Percentiles rank a stretch among this genome's conserved stretches.
Evolutionary conservation across 2,888 invertebrate species (phyloP).

Genomic region (Hydrotaea cyrtoneurina): DNA sequence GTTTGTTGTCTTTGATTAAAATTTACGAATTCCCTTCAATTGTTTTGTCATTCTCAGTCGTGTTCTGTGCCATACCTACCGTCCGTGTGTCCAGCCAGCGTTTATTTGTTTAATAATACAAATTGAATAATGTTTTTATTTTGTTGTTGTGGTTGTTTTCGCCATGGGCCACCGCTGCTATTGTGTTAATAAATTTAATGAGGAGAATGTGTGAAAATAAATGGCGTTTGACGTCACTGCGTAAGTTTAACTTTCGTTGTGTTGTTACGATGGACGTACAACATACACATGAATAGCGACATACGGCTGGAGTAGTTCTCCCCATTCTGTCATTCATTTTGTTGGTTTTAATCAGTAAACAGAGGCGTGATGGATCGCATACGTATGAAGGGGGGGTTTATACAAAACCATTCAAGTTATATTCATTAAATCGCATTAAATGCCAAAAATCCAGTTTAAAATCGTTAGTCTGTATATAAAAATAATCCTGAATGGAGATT

Average conservation of each 20-base stretch:
- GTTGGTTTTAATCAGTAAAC: neutral
- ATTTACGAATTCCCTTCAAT: neutral
- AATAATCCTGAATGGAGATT: too few species aligned
- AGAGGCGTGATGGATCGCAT: neutral
- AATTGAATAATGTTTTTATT: neutral
- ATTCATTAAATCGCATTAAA: too few species aligned
- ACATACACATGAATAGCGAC: neutral
- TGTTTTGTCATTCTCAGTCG: neutral
- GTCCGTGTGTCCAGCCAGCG: neutral
- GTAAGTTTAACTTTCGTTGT: conserved; percentile 38
- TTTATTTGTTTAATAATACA: neutral
- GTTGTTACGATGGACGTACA: neutral
- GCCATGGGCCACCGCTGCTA: neutral
- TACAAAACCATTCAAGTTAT: too few species aligned
- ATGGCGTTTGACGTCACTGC: conserved; percentile 60
- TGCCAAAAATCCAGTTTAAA: too few species aligned
- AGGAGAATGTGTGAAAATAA: conserved; percentile 29
- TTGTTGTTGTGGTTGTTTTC: neutral
- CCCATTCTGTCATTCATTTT: neutral
- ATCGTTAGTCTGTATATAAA: too few species aligned
- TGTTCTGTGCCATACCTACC: too few species aligned
- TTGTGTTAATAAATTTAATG: conserved; percentile 16
- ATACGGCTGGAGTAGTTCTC: neutral
- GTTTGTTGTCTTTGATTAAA: neutral
- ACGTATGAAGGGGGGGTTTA: too few species aligned